These are phyloP conservation scores for Diachasmimorpha longicaudata DNA, from an alignment of 1,140 invertebrate genomes.

Conservation along the genomic window DNA sequence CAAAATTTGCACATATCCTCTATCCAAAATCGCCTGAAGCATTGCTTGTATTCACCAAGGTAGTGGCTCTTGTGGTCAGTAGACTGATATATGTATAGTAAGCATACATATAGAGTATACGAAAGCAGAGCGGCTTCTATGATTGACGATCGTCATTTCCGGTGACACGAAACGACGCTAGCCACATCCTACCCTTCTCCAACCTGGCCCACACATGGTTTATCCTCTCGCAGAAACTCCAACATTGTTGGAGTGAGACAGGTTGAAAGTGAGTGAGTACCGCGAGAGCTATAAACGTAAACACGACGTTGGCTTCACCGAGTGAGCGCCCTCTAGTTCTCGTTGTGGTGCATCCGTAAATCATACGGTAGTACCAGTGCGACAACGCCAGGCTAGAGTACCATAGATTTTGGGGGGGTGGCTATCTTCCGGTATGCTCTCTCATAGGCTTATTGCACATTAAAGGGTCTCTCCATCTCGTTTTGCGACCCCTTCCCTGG, in stretches of 20 bases:
- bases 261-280: conserved; percentile 4
- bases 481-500: conserved; percentile 24
- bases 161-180: conserved; percentile 27
- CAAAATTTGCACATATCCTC: too few relatives aligned
- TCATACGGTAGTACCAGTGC: conserved; percentile 22
- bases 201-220: neutral
- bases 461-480: conserved; percentile 25
- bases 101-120: neutral
- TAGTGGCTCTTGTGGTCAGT: neutral
- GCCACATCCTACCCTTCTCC: neutral
- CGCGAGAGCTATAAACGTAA: conserved; percentile 32
- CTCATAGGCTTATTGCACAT: conserved; percentile 32
- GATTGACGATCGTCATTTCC: conserved; percentile 37
- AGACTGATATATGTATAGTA: neutral
- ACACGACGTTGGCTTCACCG: conserved; percentile 21
- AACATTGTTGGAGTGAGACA: conserved; percentile 1
- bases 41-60: too few relatives aligned
- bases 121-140: conserved; percentile 8
- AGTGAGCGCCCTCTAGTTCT: neutral
- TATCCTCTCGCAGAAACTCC: neutral
- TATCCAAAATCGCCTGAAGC: too few relatives aligned
- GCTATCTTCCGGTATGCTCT: neutral
- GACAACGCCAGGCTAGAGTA: conserved; percentile 3
- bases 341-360: conserved; percentile 24
- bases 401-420: too few relatives aligned